Base-by-base conservation (phyloP, 2,113 vertebrate genomes). In the Perca flavescens region DNA sequence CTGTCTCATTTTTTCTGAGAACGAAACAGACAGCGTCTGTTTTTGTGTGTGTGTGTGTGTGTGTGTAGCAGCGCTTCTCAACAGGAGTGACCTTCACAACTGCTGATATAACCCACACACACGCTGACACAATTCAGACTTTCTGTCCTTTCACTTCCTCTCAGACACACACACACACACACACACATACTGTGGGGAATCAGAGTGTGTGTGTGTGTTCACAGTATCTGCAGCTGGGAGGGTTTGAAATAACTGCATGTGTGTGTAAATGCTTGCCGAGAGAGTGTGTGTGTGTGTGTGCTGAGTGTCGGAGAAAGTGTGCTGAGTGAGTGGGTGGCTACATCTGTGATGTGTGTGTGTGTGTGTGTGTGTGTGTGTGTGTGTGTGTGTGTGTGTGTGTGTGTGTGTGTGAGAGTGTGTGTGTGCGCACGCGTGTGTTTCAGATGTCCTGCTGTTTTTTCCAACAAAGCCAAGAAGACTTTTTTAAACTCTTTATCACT, bases 141-240 rank as follows among this genome's bases (percentile, higher is more conserved):
- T 22, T 25, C 11, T 22, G 54, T 7, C 1, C 13, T 81, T 77
- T 85, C 73, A 77, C 73, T 85, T 85, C 83, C 78, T 85, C 61
- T 56, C 73, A 47, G 10, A 75, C 11, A 69, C 69, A 36, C 16
- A 79, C 25, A 25, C 25, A 25, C 25, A 36, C 36, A 36, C 34
- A 60, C 70, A 25, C 68, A 70, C 2, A 22, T n/a, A 49, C 19
- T 49, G 52, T 14, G 8, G 25, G 8, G 11, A 31, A 28, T 7
- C 16, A 2, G 25, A 0, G 66, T 4, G 56, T 46, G 22, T 58
- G 69, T 62, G 66, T 69, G 68, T 53, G 63, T 66, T n/a, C 5
- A 22, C 12, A 17, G 49, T 16, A 13, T 57, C 57, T 79, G 67
- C 68, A 49, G 50, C 16, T 50, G 16, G 28, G 11, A 50, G 52